phyloP scores from a whole-genome alignment of 2,113 vertebrate genomes.

The Caretta caretta region DNA sequence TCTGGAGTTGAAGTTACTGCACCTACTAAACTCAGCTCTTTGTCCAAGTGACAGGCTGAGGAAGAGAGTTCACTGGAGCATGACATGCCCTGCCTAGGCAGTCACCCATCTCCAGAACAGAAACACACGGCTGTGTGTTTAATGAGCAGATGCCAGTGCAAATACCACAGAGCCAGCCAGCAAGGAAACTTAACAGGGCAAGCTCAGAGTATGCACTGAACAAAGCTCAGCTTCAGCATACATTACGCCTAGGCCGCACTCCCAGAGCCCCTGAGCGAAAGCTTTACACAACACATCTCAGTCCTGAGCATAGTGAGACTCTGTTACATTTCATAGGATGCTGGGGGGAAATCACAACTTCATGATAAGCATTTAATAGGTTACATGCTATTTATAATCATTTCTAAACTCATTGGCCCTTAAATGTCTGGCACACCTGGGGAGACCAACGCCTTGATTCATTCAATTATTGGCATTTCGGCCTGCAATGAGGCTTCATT shows the following conservation, averaged over 20 bases:
- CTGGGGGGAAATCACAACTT: accelerated
- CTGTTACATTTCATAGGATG: constrained; percentile 10
- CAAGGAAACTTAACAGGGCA: not conserved
- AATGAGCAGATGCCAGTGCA: constrained; percentile 35
- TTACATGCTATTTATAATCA: not conserved
- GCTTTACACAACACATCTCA: constrained; percentile 36
- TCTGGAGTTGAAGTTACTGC: not conserved
- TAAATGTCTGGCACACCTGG: not conserved
- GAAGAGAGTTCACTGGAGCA: not conserved
- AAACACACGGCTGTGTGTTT: constrained; percentile 34
- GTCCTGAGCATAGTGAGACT: constrained; percentile 21
- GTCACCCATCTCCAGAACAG: not conserved
- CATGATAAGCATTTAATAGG: not conserved
- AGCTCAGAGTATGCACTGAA: not conserved
- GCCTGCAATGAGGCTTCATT: not conserved
- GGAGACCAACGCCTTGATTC: not conserved
- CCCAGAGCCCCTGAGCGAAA: not conserved
- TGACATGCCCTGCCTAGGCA: not conserved
- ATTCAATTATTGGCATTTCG: not conserved
- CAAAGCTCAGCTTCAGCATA: not conserved
- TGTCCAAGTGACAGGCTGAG: not conserved
- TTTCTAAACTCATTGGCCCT: not conserved
- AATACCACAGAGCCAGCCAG: not conserved
- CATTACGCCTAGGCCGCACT: not conserved
- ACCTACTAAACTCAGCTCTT: not conserved